These are phyloP conservation scores for Forbesichthys agassizii DNA, from an alignment of 2,113 vertebrate species.

Conservation along the genomic window DNA sequence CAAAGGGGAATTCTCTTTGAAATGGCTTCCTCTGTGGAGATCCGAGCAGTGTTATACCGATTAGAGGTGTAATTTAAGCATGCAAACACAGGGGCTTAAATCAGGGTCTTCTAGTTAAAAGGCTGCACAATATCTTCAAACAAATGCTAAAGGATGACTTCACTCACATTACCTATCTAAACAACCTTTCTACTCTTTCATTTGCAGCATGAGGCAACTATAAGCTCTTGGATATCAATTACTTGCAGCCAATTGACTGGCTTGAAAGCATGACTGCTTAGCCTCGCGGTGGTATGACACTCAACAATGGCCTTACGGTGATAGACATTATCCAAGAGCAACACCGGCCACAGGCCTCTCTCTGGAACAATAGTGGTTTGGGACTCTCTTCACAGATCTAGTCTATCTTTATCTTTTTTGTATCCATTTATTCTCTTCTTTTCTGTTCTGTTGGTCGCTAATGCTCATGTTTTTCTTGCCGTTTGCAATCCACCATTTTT, in stretches of 20 bases:
- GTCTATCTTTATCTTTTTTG: neutral
- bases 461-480: constrained; percentile 5
- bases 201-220: constrained; percentile 13
- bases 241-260: constrained; percentile 33
- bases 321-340: constrained; percentile 30
- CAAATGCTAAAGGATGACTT: constrained; percentile 2
- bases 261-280: constrained; percentile 35
- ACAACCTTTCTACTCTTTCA: neutral
- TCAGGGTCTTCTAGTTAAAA: neutral
- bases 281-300: constrained; percentile 24
- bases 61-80: constrained; percentile 1
- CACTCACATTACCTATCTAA: constrained; percentile 7
- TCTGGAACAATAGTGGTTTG: neutral
- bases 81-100: neutral
- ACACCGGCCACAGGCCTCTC: constrained; percentile 10
- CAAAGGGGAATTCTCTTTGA: neutral
- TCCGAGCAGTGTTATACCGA: neutral
- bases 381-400: neutral
- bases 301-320: constrained; percentile 25
- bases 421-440: constrained; percentile 11
- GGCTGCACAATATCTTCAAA: neutral
- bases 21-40: neutral
- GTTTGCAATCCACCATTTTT: constrained; percentile 6
- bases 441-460: constrained; percentile 17
- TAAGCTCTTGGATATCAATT: constrained; percentile 29